Base-by-base conservation (phyloP, 2,797 vertebrate species). In the Semaprochilodus insignis region DNA sequence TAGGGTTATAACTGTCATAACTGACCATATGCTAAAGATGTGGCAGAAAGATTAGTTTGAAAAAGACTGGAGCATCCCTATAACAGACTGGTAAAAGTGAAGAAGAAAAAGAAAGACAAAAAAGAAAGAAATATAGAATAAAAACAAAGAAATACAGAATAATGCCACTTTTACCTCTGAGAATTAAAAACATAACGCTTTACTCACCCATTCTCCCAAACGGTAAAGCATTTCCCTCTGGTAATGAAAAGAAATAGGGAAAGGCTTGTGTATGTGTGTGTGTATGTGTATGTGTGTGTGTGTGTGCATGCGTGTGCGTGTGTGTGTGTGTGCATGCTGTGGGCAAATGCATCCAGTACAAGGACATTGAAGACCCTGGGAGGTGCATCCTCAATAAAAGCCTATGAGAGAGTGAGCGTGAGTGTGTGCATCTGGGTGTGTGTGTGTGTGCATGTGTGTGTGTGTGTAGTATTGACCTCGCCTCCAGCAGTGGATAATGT, bases 381-480 rank as follows among this genome's bases (percentile, higher is more conserved):
- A 57, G 4, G 3, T 31, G 67, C 23, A 55, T 62, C 19, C 11
- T 44, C n/a, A 16, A 48, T 48, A 60, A 79, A 25, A 57, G 15
- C 25, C 1, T 44, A 54, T 55, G 48, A 31, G 31, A 31, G 31
- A 1, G 31, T 31, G 31, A 31, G 31, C 23, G 51, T 71, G 44
- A 72, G 51, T 78, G 31, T 74, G 51, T 79, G 54, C 13, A 54
- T 80, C n/a, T 76, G 81, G 19, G 63, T 36, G 31, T 66, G 62
- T 81, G 69, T 79, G 36, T 60, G 36, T 67, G 59, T 73, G 55
- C 70, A 52, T 79, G 36, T 78, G 54, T 69, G 57, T 82, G 59
- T 77, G 31, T 62, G 27, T 72, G 52, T 76, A 36, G 10, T 77
- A 60, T 78, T 83, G 82, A 86, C 84, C 82, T 85, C 85, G 72